Percentiles rank a stretch among this genome's conserved stretches.
These are phyloP conservation scores for Tragelaphus scriptus DNA, from an alignment of 2,113 vertebrate species.

Conservation along the genomic window DNA sequence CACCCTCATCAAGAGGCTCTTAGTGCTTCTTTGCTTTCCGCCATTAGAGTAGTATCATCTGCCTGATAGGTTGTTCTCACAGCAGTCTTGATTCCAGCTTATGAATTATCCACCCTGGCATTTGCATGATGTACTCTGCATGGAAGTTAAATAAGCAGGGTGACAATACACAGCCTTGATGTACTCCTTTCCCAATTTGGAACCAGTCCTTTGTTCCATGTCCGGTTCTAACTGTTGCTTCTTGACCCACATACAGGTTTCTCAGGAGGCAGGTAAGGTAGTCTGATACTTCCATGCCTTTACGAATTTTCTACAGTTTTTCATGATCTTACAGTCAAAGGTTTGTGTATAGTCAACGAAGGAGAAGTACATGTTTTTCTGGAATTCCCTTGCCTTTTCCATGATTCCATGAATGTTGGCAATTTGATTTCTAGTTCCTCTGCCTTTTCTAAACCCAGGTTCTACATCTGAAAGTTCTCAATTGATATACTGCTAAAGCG, in stretches of 20 bases:
- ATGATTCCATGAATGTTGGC: not conserved
- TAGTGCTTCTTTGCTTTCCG: not conserved
- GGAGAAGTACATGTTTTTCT: not conserved
- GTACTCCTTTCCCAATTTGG: not conserved
- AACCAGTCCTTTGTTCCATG: not conserved
- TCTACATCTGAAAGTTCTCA: not conserved
- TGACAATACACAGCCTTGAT: not conserved
- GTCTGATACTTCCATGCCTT: not conserved
- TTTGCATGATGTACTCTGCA: not conserved
- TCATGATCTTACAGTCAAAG: not conserved
- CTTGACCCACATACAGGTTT: not conserved
- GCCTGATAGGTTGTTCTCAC: not conserved
- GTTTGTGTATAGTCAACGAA: not conserved
- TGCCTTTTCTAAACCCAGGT: not conserved
- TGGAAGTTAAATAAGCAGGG: not conserved
- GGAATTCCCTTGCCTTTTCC: not conserved
- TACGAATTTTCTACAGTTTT: not conserved
- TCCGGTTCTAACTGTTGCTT: not conserved
- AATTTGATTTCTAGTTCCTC: not conserved
- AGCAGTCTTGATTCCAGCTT: not conserved
- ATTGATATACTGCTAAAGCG: not conserved
- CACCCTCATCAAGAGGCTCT: not conserved
- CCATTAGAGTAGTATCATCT: not conserved
- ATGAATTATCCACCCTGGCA: not conserved
- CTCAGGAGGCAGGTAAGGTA: not conserved